Conservation (phyloP, 2,888 invertebrate genomes). For the Yponomeuta evonymella region DNA sequence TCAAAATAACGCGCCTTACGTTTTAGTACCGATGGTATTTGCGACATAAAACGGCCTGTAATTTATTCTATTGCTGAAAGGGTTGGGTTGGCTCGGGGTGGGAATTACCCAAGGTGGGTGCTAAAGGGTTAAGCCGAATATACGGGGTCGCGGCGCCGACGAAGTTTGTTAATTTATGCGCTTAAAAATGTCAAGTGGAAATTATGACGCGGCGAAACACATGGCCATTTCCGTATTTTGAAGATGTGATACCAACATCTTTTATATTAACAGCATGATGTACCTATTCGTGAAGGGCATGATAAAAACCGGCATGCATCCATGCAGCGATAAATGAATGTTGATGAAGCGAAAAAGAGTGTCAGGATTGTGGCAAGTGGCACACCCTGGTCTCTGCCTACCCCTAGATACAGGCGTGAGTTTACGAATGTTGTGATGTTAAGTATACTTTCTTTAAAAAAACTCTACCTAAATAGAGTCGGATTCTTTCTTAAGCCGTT, state of each 20-base stretch:
- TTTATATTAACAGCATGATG: no score
- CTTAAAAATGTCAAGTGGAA: conserved; percentile 76
- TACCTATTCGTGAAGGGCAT: no score
- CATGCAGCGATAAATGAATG: no score
- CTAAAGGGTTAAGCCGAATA: conserved; percentile 76
- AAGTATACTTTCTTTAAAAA: no score
- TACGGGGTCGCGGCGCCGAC: conserved; percentile 68
- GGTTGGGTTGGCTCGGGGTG: conserved; percentile 69
- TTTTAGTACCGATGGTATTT: conserved; percentile 72
- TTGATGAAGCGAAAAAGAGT: no score
- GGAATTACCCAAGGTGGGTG: conserved; percentile 77
- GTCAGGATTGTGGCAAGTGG: no score
- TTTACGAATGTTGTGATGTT: background rate
- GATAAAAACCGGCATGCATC: no score
- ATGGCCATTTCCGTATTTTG: conserved; percentile 39
- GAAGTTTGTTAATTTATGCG: conserved; percentile 76
- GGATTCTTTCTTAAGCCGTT: no score
- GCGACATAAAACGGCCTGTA: conserved; percentile 75
- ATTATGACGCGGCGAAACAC: conserved; percentile 71
- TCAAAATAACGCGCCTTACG: conserved; percentile 74
- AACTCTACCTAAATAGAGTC: no score
- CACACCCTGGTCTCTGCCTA: no score
- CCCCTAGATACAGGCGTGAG: no score
- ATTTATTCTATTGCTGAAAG: conserved; percentile 77
- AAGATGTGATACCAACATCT: no score